Evolutionary conservation across 1,140 invertebrate genomes (phyloP), one percentile per base, ranked within the genome.

Genomic region (Batillaria attramentaria): DNA sequence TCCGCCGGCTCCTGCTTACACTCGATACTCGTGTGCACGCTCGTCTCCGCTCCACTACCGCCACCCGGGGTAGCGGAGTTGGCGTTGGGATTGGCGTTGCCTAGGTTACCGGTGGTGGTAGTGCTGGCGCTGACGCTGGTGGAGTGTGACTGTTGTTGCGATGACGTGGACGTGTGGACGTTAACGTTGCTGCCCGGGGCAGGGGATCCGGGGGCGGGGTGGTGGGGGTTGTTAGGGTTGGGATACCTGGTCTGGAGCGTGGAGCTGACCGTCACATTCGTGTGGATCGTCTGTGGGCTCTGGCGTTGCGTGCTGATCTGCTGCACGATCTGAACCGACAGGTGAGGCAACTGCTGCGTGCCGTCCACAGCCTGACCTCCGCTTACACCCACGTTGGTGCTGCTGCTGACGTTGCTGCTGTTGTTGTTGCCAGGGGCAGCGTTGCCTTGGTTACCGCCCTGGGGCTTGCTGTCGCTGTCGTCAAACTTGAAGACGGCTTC

Each of bases 231-330:
- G n/a, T 31, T 37, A 31, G 69, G 24, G 4, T 57, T 24, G 1
- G 80, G 72, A 65, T 78, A 73, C 42, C 76, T 35, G 33, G 41
- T 54, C 20, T 33, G 57, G 57, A 46, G 73, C 54, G 72, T 73
- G n/a, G 96, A 95, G 87, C 96, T 97, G 46, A 97, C 96, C 10
- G 96, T 97, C n/a, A 97, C 96, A 91, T 97, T 97, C 62, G 96
- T 97, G 41, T 95, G 96, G 72, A 97, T 97, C 88, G 96, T 96
- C 85, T 96, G 95, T n/a, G 95, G 94, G 85, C 95, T 95, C 95
- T 39, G 95, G 94, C 54, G 94, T 37, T 95, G 87, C 96, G 96
- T 86, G 37, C 95, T 96, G 86, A 97, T 97, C 87, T 97, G 95
- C 86, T 97, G 96, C 24, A 92, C 96, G 76, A 97, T 97, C 91